Evolutionary conservation across 2,888 invertebrate genomes (phyloP).

Genomic region (Pristionchus maxplancki): DNA sequence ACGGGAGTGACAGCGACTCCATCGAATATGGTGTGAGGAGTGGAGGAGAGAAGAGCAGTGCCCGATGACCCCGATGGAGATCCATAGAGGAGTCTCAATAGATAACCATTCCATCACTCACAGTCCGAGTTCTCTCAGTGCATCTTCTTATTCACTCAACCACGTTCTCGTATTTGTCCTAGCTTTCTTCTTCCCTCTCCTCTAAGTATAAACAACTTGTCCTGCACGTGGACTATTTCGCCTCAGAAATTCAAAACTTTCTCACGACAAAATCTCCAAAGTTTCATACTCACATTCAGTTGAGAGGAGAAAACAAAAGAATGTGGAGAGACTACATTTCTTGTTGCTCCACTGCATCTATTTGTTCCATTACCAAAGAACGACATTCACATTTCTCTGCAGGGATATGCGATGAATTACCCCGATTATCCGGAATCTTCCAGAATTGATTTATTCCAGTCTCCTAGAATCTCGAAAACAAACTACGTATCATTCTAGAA

Average conservation of each 20-base stretch:
- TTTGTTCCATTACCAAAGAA: neutral
- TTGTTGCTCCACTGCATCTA: neutral
- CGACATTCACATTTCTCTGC: neutral
- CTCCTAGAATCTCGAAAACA: neutral
- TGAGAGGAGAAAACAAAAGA: neutral
- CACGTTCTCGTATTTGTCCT: neutral
- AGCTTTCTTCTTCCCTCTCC: neutral
- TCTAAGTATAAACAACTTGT: neutral
- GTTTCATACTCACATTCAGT: neutral
- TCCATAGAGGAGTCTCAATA: neutral
- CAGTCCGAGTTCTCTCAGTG: neutral
- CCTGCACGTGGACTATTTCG: neutral
- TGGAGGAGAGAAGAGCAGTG: neutral
- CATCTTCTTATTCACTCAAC: neutral
- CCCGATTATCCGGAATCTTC: neutral
- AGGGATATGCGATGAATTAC: neutral
- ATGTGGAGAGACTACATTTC: neutral
- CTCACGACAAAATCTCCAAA: neutral
- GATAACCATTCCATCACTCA: neutral
- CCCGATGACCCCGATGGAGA: neutral
- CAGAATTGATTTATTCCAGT: neutral
- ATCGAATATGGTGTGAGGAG: neutral
- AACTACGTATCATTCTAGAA: neutral
- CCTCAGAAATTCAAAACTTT: neutral
- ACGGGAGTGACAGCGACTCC: slow-evolving; percentile 36